Evolutionary conservation across 2,113 vertebrate genomes (phyloP), one percentile per base, ranked within the genome.

Genomic region (Sorex araneus): DNA sequence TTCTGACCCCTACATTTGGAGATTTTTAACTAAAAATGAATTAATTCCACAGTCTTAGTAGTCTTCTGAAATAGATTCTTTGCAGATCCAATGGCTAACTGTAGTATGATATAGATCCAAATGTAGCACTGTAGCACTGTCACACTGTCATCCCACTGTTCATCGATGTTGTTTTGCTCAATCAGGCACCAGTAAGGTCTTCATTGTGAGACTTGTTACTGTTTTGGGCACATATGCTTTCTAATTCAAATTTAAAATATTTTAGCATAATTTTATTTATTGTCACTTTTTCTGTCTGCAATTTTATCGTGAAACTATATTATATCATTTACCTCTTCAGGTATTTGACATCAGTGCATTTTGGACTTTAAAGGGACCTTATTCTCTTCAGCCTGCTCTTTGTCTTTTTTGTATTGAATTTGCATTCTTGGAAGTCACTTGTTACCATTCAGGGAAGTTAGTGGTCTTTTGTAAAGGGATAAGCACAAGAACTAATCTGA

Each of bases 181-280:
- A n/a, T n/a, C n/a, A n/a, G n/a, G n/a, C n/a, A n/a, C n/a, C n/a
- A n/a, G n/a, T n/a, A n/a, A n/a, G n/a, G n/a, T n/a, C n/a, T n/a
- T n/a, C n/a, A n/a, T n/a, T n/a, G n/a, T n/a, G n/a, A n/a, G n/a
- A n/a, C n/a, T n/a, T n/a, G n/a, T n/a, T n/a, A n/a, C n/a, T n/a
- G n/a, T n/a, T n/a, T n/a, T n/a, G n/a, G n/a, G n/a, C n/a, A n/a
- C n/a, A n/a, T n/a, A 70, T 6, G 0, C 0, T 69, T 84, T 82
- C 19, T 70, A 6, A 79, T 70, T 76, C 50, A 70, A 93, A 57
- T 91, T 74, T 63, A 86, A 74, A 77, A 82, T 7, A 45, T 32
- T 12, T 36, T 0, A 27, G 67, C 11, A 11, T 73, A 23, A 66
- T 66, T 66, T 66, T 19, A 36, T 34, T 34, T 34, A 34, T 47